phyloP scores from a whole-genome alignment of 35 echinoderm and acorn worm genomes.

The Anneissia japonica region DNA sequence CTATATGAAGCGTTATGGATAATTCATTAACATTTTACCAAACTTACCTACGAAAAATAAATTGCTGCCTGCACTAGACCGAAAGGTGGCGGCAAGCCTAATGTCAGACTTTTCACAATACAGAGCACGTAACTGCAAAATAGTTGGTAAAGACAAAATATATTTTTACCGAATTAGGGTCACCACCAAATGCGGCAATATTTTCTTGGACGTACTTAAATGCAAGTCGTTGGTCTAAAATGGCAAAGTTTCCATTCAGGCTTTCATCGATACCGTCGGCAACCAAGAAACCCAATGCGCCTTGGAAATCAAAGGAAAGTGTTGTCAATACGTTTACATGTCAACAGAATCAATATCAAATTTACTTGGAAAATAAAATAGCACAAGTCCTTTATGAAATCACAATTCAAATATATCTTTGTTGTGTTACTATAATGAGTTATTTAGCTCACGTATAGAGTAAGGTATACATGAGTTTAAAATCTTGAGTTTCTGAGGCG shows the following conservation, averaged over 20 bases:
- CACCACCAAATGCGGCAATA: constrained; percentile 41
- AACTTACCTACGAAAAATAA: not conserved
- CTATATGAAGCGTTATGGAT: not conserved
- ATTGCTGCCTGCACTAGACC: not conserved
- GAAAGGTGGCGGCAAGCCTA: not conserved
- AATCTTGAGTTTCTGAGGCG: no score
- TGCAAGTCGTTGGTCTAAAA: constrained; percentile 46
- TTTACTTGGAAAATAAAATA: no score
- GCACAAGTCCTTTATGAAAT: no score
- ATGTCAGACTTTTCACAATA: not conserved
- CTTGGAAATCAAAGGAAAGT: no score
- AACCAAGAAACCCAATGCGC: not conserved
- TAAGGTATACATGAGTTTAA: no score
- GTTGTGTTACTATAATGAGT: no score
- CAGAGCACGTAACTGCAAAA: constrained; percentile 3
- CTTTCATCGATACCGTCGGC: not conserved
- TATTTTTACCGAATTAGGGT: constrained; percentile 31
- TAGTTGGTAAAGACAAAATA: not conserved
- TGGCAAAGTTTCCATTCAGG: constrained; percentile 32
- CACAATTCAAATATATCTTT: no score
- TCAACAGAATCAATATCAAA: no score
- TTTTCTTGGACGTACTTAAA: constrained; percentile 44
- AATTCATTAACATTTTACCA: not conserved
- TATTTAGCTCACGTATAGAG: no score
- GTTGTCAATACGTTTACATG: no score